Conservation (phyloP, 1,140 invertebrate species). For the Drosophila bocki region DNA sequence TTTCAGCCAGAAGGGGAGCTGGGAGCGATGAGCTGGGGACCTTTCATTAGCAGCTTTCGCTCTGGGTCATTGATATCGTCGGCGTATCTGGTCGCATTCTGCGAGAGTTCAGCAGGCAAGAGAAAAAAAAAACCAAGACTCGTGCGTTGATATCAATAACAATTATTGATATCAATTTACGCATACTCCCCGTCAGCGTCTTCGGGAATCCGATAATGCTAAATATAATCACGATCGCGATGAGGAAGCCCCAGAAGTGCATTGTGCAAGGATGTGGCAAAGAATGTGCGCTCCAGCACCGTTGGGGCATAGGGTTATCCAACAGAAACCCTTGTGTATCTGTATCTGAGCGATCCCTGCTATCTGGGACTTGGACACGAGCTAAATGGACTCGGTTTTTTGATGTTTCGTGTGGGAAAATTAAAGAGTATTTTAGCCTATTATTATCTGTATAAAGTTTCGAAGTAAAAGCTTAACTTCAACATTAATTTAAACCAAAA, state of each 20-base stretch:
- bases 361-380: constrained; percentile 31
- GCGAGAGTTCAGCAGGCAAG: constrained; percentile 28
- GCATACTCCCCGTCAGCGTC: constrained; percentile 39
- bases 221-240: constrained; percentile 38
- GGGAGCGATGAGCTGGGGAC: constrained; percentile 43
- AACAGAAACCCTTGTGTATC: constrained; percentile 5
- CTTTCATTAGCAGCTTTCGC: constrained; percentile 64
- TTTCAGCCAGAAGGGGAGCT: constrained; percentile 11
- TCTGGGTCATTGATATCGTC: constrained; percentile 56
- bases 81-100: not conserved
- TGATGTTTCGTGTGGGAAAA: not conserved
- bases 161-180: constrained; percentile 77
- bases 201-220: constrained; percentile 20
- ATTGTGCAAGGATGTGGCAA: constrained; percentile 51
- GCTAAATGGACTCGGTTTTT: constrained; percentile 9
- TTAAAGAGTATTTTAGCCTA: not conserved
- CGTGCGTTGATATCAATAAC: constrained; percentile 79
- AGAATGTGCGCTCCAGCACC: constrained; percentile 38
- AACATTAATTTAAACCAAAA: too few relatives aligned
- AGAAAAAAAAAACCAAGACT: constrained; percentile 37
- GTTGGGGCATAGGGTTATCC: constrained; percentile 23
- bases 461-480: too few relatives aligned
- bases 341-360: not conserved
- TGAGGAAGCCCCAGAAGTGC: constrained; percentile 51
- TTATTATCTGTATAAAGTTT: too few relatives aligned